Conservation (phyloP, 2,797 vertebrate genomes). For the Florisuga fusca region DNA sequence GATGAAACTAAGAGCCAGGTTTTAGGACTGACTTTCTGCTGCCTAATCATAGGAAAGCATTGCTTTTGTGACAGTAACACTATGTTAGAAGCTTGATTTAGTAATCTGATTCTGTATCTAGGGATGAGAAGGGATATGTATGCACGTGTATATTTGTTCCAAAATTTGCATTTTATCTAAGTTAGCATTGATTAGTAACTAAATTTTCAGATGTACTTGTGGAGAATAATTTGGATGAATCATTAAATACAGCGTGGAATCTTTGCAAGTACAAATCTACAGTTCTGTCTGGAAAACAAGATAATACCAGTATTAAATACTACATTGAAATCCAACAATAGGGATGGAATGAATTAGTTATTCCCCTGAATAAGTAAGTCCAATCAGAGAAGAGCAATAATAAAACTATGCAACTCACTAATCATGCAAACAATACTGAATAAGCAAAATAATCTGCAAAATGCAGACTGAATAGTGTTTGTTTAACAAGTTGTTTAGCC, state of each 20-base stretch:
- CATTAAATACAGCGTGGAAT: neutral
- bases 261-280: neutral
- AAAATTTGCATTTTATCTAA: conserved; percentile 34
- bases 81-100: conserved; percentile 24
- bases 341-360: neutral
- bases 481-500: conserved; percentile 6
- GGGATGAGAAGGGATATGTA: neutral
- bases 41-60: conserved; percentile 1
- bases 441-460: conserved; percentile 45
- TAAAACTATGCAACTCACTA: neutral
- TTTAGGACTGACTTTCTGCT: neutral
- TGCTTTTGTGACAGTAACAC: neutral
- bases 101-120: neutral
- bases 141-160: neutral
- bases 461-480: neutral
- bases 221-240: conserved; percentile 6
- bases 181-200: conserved; percentile 9
- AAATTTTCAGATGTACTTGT: neutral
- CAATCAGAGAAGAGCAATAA: conserved; percentile 17
- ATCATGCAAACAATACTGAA: neutral
- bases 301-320: neutral
- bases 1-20: neutral
- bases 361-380: neutral
- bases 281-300: neutral
- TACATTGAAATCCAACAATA: neutral